These are phyloP conservation scores for Theonella swinhoei DNA, from an alignment of 37 sponge, comb jelly and placozoan genomes.

Conservation along the genomic window DNA sequence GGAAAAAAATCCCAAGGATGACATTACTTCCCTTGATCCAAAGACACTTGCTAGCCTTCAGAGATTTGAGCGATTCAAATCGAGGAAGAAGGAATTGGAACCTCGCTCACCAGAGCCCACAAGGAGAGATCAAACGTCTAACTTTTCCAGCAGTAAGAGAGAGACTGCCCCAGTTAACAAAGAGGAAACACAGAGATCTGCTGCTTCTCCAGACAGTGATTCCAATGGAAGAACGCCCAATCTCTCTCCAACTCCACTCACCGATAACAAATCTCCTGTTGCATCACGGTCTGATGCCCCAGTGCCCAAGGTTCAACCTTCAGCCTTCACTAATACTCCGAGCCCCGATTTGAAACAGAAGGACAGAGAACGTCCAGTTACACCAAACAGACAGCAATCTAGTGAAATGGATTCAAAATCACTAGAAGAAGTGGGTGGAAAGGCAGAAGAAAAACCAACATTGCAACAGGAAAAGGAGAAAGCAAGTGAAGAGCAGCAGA, in stretches of 20 bases:
- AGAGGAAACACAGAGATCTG: not conserved
- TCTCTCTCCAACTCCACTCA: no score
- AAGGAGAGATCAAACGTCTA: not conserved
- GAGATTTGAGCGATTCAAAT: not conserved
- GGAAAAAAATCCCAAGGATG: not conserved
- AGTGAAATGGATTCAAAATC: not conserved
- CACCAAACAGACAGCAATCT: not conserved
- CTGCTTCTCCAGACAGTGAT: not conserved
- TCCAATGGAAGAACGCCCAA: not conserved
- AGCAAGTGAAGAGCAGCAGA: not conserved
- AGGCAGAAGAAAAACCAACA: not conserved
- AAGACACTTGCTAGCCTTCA: slow-evolving; percentile 6
- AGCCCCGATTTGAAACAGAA: not conserved
- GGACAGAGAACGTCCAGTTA: not conserved
- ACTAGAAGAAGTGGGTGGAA: not conserved
- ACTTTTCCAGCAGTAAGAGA: not conserved
- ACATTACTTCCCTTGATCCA: slow-evolving; percentile 1
- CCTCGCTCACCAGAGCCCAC: not conserved
- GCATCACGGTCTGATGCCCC: no score
- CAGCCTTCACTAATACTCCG: not conserved
- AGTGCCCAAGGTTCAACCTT: not conserved
- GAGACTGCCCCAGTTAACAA: not conserved
- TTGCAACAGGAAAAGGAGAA: not conserved
- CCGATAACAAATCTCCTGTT: no score
- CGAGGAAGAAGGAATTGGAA: not conserved